These are phyloP conservation scores for Erythrocercus mccallii DNA, from an alignment of 2,113 vertebrate species.

Conservation along the genomic window DNA sequence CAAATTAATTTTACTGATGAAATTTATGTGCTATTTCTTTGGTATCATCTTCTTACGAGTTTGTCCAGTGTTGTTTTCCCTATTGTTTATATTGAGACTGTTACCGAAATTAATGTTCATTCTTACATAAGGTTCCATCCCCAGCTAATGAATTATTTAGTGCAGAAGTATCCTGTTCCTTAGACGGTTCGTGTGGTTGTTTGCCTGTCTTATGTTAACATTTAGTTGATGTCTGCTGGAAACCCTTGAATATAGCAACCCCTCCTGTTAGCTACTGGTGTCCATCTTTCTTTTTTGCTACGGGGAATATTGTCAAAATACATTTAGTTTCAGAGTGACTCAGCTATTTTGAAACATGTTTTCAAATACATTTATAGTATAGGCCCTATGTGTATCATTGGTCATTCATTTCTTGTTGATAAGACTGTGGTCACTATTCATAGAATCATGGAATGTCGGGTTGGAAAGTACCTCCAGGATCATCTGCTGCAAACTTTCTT, in stretches of 20 bases:
- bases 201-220: background rate
- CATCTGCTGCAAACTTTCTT: background rate
- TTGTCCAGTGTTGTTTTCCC: background rate
- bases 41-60: background rate
- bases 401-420: background rate
- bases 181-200: background rate
- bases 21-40: background rate
- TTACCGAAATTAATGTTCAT: background rate
- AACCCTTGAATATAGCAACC: background rate
- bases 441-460: accelerated
- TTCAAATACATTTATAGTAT: background rate
- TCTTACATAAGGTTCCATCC: background rate
- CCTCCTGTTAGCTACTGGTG: background rate
- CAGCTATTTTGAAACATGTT: background rate
- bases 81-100: background rate
- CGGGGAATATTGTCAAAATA: background rate
- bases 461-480: background rate
- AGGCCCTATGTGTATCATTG: background rate
- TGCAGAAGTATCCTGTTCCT: background rate
- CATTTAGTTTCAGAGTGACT: background rate
- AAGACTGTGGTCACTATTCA: background rate
- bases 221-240: background rate
- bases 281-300: background rate
- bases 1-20: background rate
- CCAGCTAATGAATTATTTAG: background rate